Base-by-base conservation (phyloP, 2,113 vertebrate species). In the Eulemur rufifrons region DNA sequence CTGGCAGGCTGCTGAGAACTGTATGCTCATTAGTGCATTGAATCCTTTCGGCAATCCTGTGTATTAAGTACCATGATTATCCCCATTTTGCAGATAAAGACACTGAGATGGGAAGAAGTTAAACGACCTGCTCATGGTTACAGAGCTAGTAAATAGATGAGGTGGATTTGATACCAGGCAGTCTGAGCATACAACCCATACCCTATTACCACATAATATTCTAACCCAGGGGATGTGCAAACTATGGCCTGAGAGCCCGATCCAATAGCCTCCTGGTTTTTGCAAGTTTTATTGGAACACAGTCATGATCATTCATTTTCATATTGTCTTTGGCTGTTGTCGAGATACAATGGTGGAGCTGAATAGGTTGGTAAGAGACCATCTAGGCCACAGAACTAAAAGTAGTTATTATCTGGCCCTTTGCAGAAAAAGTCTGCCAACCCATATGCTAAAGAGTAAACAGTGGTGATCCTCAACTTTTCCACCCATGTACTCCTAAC, bases 241-340 rank as follows among this genome's bases (percentile, higher is more conserved):
- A 77, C 68, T 4, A 21, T 13, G 18, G 78, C 23, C 9, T 17
- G 4, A 9, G 7, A 15, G 47, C 77, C 89, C 71, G 39, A 52
- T 11, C 32, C 23, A 20, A 52, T 27, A 45, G 76, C 47, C 59
- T 54, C 71, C 17, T 27, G 37, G 34, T 73, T 92, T 88, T 34
- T 95, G 47, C 71, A 89, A 97, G 73, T 84, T 90, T 80, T 94
- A 86, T 74, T 90, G 71, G 74, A 71, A 90, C 63, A 78, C 10
- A 94, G 74, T 56, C 81, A 88, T 17, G 21, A 34, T 42, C 45
- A 42, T 29, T 78, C 61, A 39, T 66, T 93, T 82, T 42, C 81
- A 74, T 66, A 52, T 32, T 50, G 8, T 63, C 73, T 89, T 21
- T 61, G 52, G 42, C 71, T 82, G 82, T 37, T 83, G 34, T 68